Conservation (phyloP, 2,797 vertebrate genomes). For the Tenualosa ilisha region DNA sequence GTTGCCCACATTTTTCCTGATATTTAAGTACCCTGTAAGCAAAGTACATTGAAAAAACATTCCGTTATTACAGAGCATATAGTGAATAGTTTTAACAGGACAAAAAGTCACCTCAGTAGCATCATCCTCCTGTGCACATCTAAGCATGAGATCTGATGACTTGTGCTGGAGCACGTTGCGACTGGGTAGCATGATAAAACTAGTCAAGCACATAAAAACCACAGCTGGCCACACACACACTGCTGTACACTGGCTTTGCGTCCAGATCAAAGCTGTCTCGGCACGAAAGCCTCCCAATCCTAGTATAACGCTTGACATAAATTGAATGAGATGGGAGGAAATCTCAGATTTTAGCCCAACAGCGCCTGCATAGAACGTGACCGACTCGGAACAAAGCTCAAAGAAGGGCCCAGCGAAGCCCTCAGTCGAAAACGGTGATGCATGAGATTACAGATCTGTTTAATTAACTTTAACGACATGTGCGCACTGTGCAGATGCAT, state of each 20-base stretch:
- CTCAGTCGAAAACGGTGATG: slow-evolving; percentile 41
- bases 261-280: slow-evolving; percentile 54
- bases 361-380: slow-evolving; percentile 40
- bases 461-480: slow-evolving; percentile 54
- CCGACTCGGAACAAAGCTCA: slow-evolving; percentile 49
- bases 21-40: neutral
- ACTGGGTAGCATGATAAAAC: slow-evolving; percentile 47
- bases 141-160: slow-evolving; percentile 33
- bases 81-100: neutral
- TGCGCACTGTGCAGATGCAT: slow-evolving; percentile 27
- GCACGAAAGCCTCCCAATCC: slow-evolving; percentile 53
- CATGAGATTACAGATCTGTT: slow-evolving; percentile 50
- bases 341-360: slow-evolving; percentile 54
- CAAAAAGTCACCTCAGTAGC: neutral
- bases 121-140: slow-evolving; percentile 29
- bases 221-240: slow-evolving; percentile 42
- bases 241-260: slow-evolving; percentile 42
- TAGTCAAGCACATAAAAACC: slow-evolving; percentile 46
- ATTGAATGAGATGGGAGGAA: slow-evolving; percentile 61
- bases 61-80: neutral
- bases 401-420: slow-evolving; percentile 28
- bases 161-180: slow-evolving; percentile 35
- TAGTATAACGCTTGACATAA: slow-evolving; percentile 63
- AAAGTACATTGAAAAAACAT: neutral
- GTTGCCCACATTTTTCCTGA: neutral